Conservation (phyloP, 1,140 invertebrate species). For the Atta texana region DNA sequence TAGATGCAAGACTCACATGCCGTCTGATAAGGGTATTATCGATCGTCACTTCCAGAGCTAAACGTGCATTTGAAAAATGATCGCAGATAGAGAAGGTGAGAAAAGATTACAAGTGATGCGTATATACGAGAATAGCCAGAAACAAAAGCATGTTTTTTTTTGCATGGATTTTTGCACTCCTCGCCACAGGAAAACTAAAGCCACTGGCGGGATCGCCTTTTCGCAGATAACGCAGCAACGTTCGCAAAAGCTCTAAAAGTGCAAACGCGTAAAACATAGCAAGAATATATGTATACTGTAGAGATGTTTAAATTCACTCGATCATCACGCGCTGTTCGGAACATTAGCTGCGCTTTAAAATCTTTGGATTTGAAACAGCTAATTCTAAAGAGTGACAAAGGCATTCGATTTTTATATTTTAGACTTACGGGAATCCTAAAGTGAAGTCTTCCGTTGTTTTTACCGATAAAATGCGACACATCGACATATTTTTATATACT, state of each 20-base stretch:
- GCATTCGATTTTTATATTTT: no score
- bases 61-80: neutral
- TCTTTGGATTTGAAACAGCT: no score
- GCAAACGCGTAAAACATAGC: conserved; percentile 1
- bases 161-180: conserved; percentile 70
- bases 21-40: conserved; percentile 42
- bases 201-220: conserved; percentile 65
- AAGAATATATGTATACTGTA: conserved; percentile 34
- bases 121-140: neutral
- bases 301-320: conserved; percentile 51
- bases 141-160: neutral
- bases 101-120: neutral
- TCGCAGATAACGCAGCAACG: conserved; percentile 67
- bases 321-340: conserved; percentile 9
- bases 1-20: conserved; percentile 39
- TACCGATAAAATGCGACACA: no score
- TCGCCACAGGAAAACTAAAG: conserved; percentile 28
- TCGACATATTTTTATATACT: no score
- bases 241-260: conserved; percentile 36
- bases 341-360: neutral
- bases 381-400: no score
- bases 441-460: no score
- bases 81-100: neutral
- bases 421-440: no score
- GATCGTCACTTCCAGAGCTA: conserved; percentile 11